Percentiles rank a stretch among this genome's conserved stretches.
Evolutionary conservation across 2,888 invertebrate genomes (phyloP).

Genomic region (Empis livida): DNA sequence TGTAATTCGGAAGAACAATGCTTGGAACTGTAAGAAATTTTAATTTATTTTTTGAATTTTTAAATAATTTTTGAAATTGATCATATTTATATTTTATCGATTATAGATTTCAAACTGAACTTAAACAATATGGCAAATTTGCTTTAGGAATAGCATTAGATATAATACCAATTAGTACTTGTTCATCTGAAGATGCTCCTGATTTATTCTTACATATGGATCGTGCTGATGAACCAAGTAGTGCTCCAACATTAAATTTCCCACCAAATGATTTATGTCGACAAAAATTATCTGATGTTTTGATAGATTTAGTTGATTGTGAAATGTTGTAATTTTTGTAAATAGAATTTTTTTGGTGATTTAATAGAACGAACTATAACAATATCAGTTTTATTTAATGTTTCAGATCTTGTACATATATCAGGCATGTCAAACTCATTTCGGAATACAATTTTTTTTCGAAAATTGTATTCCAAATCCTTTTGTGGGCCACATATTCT

Average conservation of each 20-base stretch:
- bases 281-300: conserved; percentile 53
- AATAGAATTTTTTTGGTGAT: too few species aligned
- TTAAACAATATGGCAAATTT: conserved; percentile 48
- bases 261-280: conserved; percentile 47
- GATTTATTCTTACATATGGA: conserved; percentile 49
- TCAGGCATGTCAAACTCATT: too few species aligned
- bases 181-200: conserved; percentile 57
- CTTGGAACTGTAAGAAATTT: conserved; percentile 40
- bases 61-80: too few species aligned
- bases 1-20: conserved; percentile 39
- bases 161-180: conserved; percentile 57
- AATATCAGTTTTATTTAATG: too few species aligned
- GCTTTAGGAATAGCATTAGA: conserved; percentile 56
- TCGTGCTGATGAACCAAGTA: conserved; percentile 25
- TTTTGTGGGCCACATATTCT: too few species aligned
- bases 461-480: too few species aligned
- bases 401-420: too few species aligned
- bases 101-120: conserved; percentile 47
- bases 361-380: too few species aligned
- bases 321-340: conserved; percentile 39
- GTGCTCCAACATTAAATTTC: conserved; percentile 32
- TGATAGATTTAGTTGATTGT: conserved; percentile 51
- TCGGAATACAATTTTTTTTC: too few species aligned
- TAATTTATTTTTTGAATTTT: background rate
- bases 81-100: too few species aligned